Percentiles rank a stretch among this genome's conserved stretches.
Conservation (phyloP, 2,888 invertebrate genomes). For the Scaptomyza cyrtandrae region DNA sequence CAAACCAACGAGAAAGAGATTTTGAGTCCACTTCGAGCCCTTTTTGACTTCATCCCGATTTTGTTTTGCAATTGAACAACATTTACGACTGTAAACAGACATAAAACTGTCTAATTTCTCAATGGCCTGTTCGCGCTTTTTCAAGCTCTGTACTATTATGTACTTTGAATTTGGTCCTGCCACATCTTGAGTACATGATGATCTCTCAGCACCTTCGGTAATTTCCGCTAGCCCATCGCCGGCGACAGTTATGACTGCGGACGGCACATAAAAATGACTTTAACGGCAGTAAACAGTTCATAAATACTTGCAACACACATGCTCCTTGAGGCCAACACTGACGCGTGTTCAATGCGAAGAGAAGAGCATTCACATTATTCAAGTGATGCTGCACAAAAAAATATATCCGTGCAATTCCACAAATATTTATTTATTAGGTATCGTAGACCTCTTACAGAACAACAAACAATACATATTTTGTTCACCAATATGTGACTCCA, state of each 20-base stretch:
- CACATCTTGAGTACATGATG: constrained; percentile 50
- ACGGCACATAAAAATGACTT: constrained; percentile 76
- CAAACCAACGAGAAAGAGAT: not conserved
- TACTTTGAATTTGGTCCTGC: constrained; percentile 72
- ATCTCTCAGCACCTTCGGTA: constrained; percentile 67
- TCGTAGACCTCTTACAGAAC: not conserved
- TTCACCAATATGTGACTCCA: not conserved
- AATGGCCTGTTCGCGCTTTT: constrained; percentile 30
- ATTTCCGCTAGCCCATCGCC: constrained; percentile 70
- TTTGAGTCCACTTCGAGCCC: constrained; percentile 7
- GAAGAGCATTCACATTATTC: constrained; percentile 6
- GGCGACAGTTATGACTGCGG: constrained; percentile 74
- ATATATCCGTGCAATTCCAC: not conserved
- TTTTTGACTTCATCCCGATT: constrained; percentile 20
- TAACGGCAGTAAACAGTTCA: constrained; percentile 80
- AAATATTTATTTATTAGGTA: not conserved
- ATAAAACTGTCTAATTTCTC: constrained; percentile 77
- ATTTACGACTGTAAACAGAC: constrained; percentile 83
- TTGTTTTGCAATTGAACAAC: constrained; percentile 74
- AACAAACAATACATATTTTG: not conserved
- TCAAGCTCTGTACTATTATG: constrained; percentile 36
- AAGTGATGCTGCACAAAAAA: not conserved
- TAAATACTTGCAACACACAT: constrained; percentile 56
- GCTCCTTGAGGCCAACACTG: constrained; percentile 35
- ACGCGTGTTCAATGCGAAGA: constrained; percentile 23